phyloP scores from a whole-genome alignment of 2,888 invertebrate genomes.

The Aleiodes leptofemur region DNA sequence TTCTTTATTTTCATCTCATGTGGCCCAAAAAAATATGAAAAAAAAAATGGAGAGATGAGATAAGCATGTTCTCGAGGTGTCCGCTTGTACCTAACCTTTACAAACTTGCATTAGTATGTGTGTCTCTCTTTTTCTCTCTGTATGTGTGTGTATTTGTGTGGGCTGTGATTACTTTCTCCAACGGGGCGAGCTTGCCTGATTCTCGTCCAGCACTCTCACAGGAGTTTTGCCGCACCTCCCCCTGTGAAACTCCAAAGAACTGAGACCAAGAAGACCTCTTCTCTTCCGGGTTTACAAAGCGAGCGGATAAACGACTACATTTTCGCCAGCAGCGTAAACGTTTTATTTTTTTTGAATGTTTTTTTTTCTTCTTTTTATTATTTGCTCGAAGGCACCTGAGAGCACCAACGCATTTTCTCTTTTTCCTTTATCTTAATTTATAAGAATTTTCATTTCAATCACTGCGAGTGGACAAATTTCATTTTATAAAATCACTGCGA shows the following conservation, averaged over 20 bases:
- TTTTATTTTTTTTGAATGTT: not conserved
- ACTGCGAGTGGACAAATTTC: not conserved
- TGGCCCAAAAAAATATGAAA: conserved; percentile 22
- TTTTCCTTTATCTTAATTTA: conserved; percentile 21
- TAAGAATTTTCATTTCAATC: conserved; percentile 1
- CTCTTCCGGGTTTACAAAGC: conserved; percentile 63
- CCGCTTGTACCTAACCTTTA: conserved; percentile 59
- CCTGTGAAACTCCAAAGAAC: conserved; percentile 57
- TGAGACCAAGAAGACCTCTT: conserved; percentile 58
- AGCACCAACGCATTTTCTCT: not conserved
- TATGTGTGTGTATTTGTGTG: conserved; percentile 57
- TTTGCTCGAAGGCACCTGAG: conserved; percentile 5
- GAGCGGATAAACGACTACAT: conserved; percentile 44
- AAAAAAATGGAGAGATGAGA: conserved; percentile 43
- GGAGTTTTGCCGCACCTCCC: conserved; percentile 60
- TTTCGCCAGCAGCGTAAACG: conserved; percentile 17
- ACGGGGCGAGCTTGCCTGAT: conserved; percentile 47
- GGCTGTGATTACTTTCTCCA: conserved; percentile 71
- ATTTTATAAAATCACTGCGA: not conserved
- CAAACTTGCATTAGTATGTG: not conserved
- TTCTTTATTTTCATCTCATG: conserved; percentile 41
- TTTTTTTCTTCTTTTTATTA: not conserved
- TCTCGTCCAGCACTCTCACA: conserved; percentile 49
- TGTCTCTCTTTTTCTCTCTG: too few species aligned
- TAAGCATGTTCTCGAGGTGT: conserved; percentile 54